Percentiles rank a stretch among this genome's conserved stretches.
phyloP scores from a whole-genome alignment of 30 jellyfish, hydroid and myxozoan genomes.

The Chrysaora quinquecirrha region DNA sequence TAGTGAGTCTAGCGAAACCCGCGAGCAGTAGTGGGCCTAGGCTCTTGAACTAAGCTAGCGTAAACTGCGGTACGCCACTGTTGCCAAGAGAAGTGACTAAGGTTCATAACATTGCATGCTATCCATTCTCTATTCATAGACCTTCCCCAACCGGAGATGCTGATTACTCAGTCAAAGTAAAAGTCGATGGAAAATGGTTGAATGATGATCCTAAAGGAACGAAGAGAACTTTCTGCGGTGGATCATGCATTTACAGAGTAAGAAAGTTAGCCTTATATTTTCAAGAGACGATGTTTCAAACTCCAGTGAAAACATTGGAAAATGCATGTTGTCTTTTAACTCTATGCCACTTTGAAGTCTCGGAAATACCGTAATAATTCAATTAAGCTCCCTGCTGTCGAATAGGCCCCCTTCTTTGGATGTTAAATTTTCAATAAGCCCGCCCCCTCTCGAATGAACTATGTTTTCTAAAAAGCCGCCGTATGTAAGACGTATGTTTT shows the following conservation, averaged over 20 bases:
- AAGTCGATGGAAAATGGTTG: conserved; percentile 87
- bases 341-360: too few species aligned
- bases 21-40: too few species aligned
- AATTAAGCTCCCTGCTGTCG: too few species aligned
- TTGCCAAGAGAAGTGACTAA: neutral
- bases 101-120: neutral
- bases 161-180: conserved; percentile 66
- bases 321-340: too few species aligned
- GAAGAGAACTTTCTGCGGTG: conserved; percentile 60
- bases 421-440: too few species aligned
- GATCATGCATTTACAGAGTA: conserved; percentile 60
- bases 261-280: neutral
- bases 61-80: neutral
- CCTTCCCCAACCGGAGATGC: conserved; percentile 66
- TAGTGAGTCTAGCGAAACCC: too few species aligned
- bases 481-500: too few species aligned
- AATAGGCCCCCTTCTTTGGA: too few species aligned
- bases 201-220: conserved; percentile 66
- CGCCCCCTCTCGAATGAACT: too few species aligned
- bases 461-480: too few species aligned
- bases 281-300: neutral
- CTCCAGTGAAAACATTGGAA: neutral
- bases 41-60: neutral
- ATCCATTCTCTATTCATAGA: conserved; percentile 6
- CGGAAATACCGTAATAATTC: too few species aligned